A percentile compares a stretch with the other conserved stretches of the same genome.
Conservation (phyloP, 2,888 invertebrate genomes). For the Parapristionchus giblindavisi region DNA sequence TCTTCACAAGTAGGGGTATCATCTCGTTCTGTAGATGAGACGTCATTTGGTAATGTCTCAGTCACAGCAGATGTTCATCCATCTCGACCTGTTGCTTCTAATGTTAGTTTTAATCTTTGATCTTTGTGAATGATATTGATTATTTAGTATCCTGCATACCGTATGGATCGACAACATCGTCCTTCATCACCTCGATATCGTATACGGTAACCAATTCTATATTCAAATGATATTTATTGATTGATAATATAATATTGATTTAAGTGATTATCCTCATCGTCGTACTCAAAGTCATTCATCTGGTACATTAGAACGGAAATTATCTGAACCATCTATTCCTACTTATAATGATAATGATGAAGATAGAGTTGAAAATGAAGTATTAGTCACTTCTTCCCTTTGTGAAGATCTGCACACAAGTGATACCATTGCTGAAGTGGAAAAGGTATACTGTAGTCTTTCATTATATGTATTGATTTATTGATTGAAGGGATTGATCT, state of each 20-base stretch:
- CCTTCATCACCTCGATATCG: no score
- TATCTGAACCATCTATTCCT: slow-evolving; percentile 27
- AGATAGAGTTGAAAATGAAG: neutral
- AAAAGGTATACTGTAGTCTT: neutral
- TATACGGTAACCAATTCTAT: no score
- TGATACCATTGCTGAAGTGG: slow-evolving; percentile 11
- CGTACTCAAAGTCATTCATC: no score
- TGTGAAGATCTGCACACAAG: slow-evolving; percentile 34
- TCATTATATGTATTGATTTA: no score
- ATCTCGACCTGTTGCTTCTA: neutral
- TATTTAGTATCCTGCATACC: no score
- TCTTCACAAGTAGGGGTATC: slow-evolving; percentile 1
- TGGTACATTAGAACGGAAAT: slow-evolving; percentile 28
- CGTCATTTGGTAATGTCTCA: slow-evolving; percentile 24
- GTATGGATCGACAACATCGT: no score
- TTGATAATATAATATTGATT: no score
- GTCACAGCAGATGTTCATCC: slow-evolving; percentile 30
- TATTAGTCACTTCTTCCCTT: slow-evolving; percentile 27
- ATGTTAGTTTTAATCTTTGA: no score
- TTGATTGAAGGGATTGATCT: no score
- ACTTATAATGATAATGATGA: neutral
- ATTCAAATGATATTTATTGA: no score
- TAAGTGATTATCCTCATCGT: no score
- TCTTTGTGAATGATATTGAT: no score
- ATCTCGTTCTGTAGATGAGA: slow-evolving; percentile 12